These are phyloP conservation scores for Carcharodon carcharias DNA, from an alignment of 2,797 vertebrate species.

Conservation along the genomic window DNA sequence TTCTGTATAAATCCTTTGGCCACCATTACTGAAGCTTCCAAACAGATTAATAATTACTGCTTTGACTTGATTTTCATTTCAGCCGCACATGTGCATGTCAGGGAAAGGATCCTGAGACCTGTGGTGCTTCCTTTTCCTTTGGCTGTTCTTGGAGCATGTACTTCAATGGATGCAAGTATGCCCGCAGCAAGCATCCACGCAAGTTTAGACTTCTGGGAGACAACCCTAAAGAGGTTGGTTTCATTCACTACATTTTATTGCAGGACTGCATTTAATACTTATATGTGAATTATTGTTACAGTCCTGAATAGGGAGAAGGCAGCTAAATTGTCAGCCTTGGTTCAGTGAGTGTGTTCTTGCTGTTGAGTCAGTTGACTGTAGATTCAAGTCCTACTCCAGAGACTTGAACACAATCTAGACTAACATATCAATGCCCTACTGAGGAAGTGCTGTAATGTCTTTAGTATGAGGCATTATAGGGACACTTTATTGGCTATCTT, in stretches of 20 bases:
- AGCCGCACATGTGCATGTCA: constrained; percentile 96
- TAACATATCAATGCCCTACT: not conserved
- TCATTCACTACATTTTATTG: not conserved
- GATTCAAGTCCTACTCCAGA: not conserved
- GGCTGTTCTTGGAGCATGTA: constrained; percentile 99
- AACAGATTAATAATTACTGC: constrained; percentile 37
- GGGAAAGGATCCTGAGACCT: constrained; percentile 81
- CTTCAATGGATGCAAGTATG: constrained; percentile 95
- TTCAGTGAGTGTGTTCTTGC: not conserved
- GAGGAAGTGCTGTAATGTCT: not conserved
- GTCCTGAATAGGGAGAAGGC: not conserved
- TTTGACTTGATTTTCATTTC: constrained; percentile 38
- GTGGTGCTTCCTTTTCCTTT: constrained; percentile 93
- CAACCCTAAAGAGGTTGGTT: constrained; percentile 82
- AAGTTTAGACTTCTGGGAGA: constrained; percentile 94
- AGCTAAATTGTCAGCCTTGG: not conserved
- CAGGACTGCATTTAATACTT: not conserved
- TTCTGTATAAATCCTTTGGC: not conserved
- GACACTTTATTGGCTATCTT: not conserved
- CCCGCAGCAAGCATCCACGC: constrained; percentile 87
- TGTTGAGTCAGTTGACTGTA: not conserved
- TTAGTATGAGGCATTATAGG: not conserved
- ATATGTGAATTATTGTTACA: not conserved
- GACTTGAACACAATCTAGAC: too few relatives aligned
- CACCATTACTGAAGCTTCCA: not conserved